Conservation (phyloP, 2,797 vertebrate species). For the Pygocentrus nattereri region DNA sequence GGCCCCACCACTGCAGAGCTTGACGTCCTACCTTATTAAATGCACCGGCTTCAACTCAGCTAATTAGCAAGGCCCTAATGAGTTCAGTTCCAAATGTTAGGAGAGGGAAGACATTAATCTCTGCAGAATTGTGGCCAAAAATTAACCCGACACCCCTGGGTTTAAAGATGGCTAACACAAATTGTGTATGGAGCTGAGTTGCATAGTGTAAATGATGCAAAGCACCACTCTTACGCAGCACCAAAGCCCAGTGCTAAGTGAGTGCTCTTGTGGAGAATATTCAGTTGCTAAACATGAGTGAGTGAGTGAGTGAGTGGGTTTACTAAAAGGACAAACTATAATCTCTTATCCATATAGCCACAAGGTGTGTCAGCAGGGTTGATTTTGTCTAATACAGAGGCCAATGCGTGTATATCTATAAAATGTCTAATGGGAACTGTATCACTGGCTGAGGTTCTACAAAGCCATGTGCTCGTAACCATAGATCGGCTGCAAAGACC, state of each 20-base stretch:
- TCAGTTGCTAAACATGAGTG: not conserved
- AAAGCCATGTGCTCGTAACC: conserved; percentile 9
- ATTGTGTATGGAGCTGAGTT: too few species aligned
- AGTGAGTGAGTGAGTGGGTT: not conserved
- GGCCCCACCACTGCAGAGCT: not conserved
- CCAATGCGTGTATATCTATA: not conserved
- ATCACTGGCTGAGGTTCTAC: not conserved
- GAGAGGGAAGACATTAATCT: too few species aligned
- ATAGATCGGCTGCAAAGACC: not conserved
- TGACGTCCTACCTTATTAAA: not conserved
- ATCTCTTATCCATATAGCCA: not conserved
- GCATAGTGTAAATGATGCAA: too few species aligned
- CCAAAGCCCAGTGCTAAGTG: too few species aligned
- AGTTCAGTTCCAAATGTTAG: not conserved
- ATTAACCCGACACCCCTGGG: too few species aligned
- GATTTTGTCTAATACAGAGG: not conserved
- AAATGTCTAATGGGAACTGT: not conserved
- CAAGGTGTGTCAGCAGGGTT: not conserved
- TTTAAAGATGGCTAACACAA: too few species aligned
- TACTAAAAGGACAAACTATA: not conserved
- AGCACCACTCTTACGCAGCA: too few species aligned
- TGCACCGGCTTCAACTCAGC: not conserved
- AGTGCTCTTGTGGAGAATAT: too few species aligned
- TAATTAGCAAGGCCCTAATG: not conserved
- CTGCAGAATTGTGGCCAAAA: too few species aligned